Evolutionary conservation across 2,888 invertebrate species (phyloP), one percentile per base, ranked within the genome.

Genomic region (Amiota minor): DNA sequence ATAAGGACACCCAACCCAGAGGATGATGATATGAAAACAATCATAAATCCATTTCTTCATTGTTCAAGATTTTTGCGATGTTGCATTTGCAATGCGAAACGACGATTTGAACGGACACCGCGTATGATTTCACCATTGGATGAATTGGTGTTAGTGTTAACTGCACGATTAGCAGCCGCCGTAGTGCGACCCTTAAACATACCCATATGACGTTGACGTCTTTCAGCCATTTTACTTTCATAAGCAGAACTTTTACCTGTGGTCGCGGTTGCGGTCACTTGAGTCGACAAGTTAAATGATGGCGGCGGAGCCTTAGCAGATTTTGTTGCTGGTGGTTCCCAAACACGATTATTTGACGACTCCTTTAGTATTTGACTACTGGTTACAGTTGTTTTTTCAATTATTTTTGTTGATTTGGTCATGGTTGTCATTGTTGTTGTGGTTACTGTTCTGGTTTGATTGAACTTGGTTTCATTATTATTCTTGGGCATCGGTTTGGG

Each of bases 21-120:
- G 2, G 35, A 35, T 35, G 35, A 4, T 35, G 35, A 35, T 35
- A 35, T 35, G 35, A 35, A 35, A 35, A 35, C 2, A 35, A 2
- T 56, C 11, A 11, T 75, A 47, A 20, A 12, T 20, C 11, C 76
- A 72, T 55, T 74, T 76, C 2, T 77, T 35, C 35, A 35, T 35
- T 35, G 76, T 1, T 79, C 78, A 49, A 82, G 70, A 56, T 83
- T 81, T 8, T 92, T 92, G 23, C 94, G 91, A 88, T 93, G 91
- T 79, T 92, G 90, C 94, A 94, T 95, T 81, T 94, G 92, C 72
- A 95, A 87, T 72, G 95, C 94, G 80, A 95, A 95, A 61, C 95
- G 90, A 55, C 94, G 91, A 87, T 95, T 95, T 0, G 93, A 92
- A 53, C 95, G 90, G 0, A 95, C 94, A 0, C 94, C 94, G 76